Evolutionary conservation across 2,888 invertebrate species (phyloP), one percentile per base, ranked within the genome.

Genomic region (Formica aserva): DNA sequence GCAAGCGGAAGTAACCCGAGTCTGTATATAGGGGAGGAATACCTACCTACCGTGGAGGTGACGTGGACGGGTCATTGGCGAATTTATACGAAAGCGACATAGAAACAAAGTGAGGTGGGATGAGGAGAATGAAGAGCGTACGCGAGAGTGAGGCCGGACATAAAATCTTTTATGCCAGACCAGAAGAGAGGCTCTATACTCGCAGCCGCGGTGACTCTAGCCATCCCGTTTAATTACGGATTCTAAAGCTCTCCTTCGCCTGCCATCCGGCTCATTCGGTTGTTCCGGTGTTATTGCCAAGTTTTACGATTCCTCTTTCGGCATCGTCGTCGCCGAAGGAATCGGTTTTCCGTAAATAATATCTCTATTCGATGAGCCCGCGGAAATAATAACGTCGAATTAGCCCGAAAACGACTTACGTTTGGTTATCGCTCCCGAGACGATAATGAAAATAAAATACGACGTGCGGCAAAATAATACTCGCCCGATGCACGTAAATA

Each of bases 171-270:
- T 89, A 92, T 87, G 85, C 87, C 85, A 77, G 32, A 35, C 6
- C 6, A 83, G 77, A 83, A 90, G 48, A 52, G n/a, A 52, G 86
- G 85, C 87, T 87, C 82, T 84, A 75, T 86, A 80, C 81, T 82
- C 81, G 11, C 13, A 83, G 83, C 82, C 60, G 66, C 35, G 87
- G 85, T 83, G 83, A 83, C 86, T 87, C 82, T 76, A 89, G 87
- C 85, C 86, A 86, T 88, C 85, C 78, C 88, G 90, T 92, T 92
- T 92, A 92, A 92, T 92, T 92, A 92, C 92, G 84, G 85, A 91
- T 92, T 92, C 90, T 87, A 88, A 90, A 89, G 87, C 88, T 82
- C 88, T 82, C 83, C 80, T 84, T 85, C 85, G 78, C 81, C 86
- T 84, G 82, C 75, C 84, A 82, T 81, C 69, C 69, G 82, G 65